Conservation (phyloP, 37 sponge, comb jelly and placozoan genomes). For the Cladorhizidae sp. region DNA sequence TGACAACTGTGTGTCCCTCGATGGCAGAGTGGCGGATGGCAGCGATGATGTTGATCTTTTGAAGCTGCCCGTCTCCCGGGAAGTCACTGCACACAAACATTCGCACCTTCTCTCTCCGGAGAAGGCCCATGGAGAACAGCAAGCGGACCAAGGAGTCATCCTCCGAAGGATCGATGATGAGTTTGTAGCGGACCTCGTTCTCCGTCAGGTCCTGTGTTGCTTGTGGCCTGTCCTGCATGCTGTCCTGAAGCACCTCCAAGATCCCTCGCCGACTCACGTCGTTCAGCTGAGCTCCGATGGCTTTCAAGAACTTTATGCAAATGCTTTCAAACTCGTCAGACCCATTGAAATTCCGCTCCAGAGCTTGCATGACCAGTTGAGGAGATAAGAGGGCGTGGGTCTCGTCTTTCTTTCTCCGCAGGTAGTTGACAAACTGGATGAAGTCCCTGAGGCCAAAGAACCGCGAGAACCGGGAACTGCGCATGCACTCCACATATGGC, state of each 20-base stretch:
- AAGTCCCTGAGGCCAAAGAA: conserved; percentile 92
- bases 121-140: conserved; percentile 70
- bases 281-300: not conserved
- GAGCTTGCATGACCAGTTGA: conserved; percentile 65
- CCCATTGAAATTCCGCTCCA: conserved; percentile 93
- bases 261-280: conserved; percentile 33
- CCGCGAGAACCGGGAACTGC: conserved; percentile 5
- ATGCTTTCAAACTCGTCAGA: conserved; percentile 51
- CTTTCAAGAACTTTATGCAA: conserved; percentile 48
- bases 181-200: conserved; percentile 80
- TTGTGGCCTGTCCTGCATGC: conserved; percentile 61
- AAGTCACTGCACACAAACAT: conserved; percentile 82
- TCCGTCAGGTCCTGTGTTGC: conserved; percentile 38
- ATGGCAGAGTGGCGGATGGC: conserved; percentile 76
- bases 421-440: conserved; percentile 87
- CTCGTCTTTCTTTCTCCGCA: conserved; percentile 55
- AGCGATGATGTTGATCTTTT: conserved; percentile 84
- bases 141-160: conserved; percentile 75
- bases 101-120: conserved; percentile 47
- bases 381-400: conserved; percentile 26
- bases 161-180: conserved; percentile 85
- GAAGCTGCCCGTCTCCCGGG: conserved; percentile 77
- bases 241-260: conserved; percentile 55
- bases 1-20: conserved; percentile 81
- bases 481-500: conserved; percentile 55